phyloP scores from a whole-genome alignment of 2,113 vertebrate genomes.

The Clarias macrocephalus region DNA sequence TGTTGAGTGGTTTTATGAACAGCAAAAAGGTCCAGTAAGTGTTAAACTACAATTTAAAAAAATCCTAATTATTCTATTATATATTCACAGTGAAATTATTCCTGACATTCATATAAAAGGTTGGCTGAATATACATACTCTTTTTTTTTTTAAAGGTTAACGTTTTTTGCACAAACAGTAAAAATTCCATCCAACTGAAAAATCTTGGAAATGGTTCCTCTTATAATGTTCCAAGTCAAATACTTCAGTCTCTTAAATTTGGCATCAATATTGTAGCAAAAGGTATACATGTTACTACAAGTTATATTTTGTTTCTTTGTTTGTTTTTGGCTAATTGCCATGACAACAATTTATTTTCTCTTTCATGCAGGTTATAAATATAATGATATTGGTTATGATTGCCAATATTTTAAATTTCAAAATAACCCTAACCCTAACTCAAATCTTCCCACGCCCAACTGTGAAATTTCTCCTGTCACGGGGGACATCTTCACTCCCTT shows the following conservation, averaged over 20 bases:
- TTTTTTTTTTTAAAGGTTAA: neutral
- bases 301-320: neutral
- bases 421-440: no score
- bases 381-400: neutral
- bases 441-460: neutral
- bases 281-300: neutral
- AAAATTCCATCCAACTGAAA: neutral
- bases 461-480: neutral
- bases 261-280: neutral
- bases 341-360: neutral
- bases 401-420: neutral
- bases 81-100: neutral
- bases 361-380: neutral
- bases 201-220: fast-evolving
- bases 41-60: no score
- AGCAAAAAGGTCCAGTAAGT: neutral
- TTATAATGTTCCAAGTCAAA: neutral
- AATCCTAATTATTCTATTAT: no score
- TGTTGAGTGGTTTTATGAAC: neutral
- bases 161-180: no score
- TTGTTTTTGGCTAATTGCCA: neutral
- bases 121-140: neutral
- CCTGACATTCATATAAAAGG: neutral
- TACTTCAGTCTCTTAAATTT: fast-evolving
- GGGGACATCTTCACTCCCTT: neutral